Conservation (phyloP, 2,797 vertebrate genomes). For the Acrocephalus scirpaceus region DNA sequence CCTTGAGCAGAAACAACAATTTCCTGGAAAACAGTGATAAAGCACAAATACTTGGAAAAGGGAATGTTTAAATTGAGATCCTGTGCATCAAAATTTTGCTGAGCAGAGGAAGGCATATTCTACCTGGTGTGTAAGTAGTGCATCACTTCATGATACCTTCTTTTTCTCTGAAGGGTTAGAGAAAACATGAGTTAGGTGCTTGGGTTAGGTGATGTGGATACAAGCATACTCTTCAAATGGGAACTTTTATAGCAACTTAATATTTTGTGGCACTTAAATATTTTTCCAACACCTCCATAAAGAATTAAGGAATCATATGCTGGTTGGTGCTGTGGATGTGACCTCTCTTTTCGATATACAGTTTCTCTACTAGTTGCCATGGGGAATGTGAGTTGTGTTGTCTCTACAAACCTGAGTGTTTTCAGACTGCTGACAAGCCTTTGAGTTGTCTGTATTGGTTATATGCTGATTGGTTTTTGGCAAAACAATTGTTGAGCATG, state of each 20-base stretch:
- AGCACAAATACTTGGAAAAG: neutral
- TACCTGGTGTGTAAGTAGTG: neutral
- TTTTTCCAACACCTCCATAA: neutral
- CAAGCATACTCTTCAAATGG: neutral
- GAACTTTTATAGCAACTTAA: neutral
- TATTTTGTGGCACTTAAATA: neutral
- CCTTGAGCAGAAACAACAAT: neutral
- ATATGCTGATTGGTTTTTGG: neutral
- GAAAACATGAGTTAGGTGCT: neutral
- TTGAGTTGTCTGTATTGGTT: neutral
- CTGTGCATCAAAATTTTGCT: neutral
- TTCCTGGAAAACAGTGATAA: neutral
- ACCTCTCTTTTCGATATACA: neutral
- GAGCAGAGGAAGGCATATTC: neutral
- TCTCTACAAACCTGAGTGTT: neutral
- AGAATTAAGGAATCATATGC: fast-evolving
- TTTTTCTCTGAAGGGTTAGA: neutral
- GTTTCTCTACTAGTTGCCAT: neutral
- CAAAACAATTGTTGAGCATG: neutral
- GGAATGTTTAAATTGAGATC: neutral
- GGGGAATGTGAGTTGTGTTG: neutral
- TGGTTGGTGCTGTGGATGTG: neutral
- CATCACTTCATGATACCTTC: fast-evolving
- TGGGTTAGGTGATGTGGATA: neutral
- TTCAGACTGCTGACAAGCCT: neutral